Evolutionary conservation across 2,113 vertebrate genomes (phyloP).

Genomic region (Columba livia): DNA sequence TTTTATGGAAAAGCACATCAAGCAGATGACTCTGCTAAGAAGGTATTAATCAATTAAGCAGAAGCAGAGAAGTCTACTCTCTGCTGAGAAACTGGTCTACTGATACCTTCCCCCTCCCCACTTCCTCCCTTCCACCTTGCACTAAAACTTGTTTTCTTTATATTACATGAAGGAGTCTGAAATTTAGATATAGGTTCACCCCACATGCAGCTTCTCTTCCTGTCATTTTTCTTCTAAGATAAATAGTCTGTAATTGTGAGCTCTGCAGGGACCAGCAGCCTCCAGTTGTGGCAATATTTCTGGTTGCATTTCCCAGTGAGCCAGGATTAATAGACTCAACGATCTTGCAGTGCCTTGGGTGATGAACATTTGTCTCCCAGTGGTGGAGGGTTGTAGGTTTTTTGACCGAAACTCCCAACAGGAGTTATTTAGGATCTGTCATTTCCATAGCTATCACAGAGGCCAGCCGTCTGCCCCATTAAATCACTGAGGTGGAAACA

Average conservation of each 20-base stretch:
- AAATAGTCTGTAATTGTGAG: background rate
- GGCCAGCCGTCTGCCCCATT: background rate
- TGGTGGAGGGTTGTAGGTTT: background rate
- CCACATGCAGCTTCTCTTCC: background rate
- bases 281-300: background rate
- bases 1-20: slow-evolving; percentile 57
- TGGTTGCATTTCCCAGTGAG: background rate
- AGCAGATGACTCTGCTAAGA: slow-evolving; percentile 44
- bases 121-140: background rate
- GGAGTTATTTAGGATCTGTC: background rate
- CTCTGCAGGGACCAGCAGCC: background rate
- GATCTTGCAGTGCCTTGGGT: background rate
- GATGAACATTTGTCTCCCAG: background rate
- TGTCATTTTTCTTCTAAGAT: background rate
- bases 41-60: slow-evolving; percentile 70
- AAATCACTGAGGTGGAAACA: background rate
- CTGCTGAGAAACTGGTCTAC: background rate
- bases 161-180: background rate
- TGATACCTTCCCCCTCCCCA: background rate
- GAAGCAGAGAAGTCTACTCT: background rate
- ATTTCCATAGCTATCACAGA: background rate
- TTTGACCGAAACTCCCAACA: background rate
- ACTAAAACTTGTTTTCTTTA: background rate
- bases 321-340: background rate
- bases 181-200: background rate